Conservation (phyloP, 2,797 vertebrate genomes). For the Acrocephalus scirpaceus region DNA sequence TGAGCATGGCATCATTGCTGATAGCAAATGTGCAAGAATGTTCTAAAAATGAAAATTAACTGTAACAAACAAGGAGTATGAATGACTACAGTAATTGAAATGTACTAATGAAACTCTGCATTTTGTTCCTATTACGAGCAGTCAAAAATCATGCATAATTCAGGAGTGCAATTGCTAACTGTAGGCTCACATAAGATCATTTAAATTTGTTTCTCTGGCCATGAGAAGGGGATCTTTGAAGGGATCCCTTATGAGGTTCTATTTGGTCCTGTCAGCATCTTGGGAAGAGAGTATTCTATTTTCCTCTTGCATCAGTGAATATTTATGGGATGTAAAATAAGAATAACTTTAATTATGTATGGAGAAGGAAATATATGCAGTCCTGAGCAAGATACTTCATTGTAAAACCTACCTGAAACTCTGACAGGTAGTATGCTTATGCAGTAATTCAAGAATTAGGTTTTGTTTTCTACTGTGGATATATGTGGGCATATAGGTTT, state of each 20-base stretch:
- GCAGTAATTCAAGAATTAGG: neutral
- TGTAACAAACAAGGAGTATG: neutral
- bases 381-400: neutral
- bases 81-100: constrained; percentile 37
- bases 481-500: neutral
- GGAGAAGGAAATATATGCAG: neutral
- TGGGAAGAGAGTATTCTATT: constrained; percentile 30
- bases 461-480: neutral
- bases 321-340: constrained; percentile 53
- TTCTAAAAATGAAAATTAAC: constrained; percentile 24
- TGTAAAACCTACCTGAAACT: constrained; percentile 1
- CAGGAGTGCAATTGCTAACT: neutral
- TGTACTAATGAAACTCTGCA: constrained; percentile 32
- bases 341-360: constrained; percentile 64
- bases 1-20: neutral
- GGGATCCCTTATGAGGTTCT: constrained; percentile 42
- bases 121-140: constrained; percentile 40
- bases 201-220: constrained; percentile 47
- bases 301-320: constrained; percentile 49
- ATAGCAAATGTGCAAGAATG: neutral
- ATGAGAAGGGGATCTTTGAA: constrained; percentile 58
- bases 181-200: constrained; percentile 15
- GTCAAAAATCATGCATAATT: constrained; percentile 53
- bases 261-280: neutral
- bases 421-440: neutral